These are phyloP conservation scores for Macrophya annulata DNA, from an alignment of 2,888 invertebrate genomes.

Conservation along the genomic window DNA sequence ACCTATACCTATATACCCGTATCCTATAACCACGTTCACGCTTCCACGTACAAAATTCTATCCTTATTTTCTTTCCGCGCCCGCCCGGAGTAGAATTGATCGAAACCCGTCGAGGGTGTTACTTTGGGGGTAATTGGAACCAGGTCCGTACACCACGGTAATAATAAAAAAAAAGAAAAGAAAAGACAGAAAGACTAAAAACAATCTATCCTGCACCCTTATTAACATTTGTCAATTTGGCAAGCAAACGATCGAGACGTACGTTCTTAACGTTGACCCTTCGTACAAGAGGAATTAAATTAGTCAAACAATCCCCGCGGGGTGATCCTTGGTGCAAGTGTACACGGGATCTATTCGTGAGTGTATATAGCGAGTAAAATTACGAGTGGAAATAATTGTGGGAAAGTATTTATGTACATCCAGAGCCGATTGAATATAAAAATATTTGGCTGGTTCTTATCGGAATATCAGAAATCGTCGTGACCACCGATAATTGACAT, in stretches of 20 bases:
- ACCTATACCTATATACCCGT: background rate
- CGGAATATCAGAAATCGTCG: constrained; percentile 25
- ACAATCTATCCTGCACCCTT: background rate
- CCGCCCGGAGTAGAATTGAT: background rate
- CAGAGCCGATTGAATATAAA: background rate
- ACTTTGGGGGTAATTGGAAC: constrained; percentile 37
- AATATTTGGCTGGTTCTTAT: constrained; percentile 37
- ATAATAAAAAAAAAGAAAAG: background rate
- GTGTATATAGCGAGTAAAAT: background rate
- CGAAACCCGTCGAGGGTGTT: constrained; percentile 33
- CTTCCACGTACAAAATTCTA: constrained; percentile 17
- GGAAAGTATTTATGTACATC: background rate
- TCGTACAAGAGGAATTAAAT: background rate
- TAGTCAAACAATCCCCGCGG: background rate
- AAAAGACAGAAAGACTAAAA: background rate
- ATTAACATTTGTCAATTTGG: background rate
- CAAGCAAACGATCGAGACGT: background rate
- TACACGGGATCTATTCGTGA: too few relatives aligned
- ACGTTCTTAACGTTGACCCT: background rate
- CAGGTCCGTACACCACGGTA: background rate
- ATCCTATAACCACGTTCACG: background rate
- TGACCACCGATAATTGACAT: constrained; percentile 19
- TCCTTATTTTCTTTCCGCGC: background rate
- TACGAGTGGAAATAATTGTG: background rate
- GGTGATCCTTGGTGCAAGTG: background rate